Percentiles rank a stretch among this genome's conserved stretches.
phyloP scores from a whole-genome alignment of 2,113 vertebrate genomes.

The Gnathonemus longibarbis region DNA sequence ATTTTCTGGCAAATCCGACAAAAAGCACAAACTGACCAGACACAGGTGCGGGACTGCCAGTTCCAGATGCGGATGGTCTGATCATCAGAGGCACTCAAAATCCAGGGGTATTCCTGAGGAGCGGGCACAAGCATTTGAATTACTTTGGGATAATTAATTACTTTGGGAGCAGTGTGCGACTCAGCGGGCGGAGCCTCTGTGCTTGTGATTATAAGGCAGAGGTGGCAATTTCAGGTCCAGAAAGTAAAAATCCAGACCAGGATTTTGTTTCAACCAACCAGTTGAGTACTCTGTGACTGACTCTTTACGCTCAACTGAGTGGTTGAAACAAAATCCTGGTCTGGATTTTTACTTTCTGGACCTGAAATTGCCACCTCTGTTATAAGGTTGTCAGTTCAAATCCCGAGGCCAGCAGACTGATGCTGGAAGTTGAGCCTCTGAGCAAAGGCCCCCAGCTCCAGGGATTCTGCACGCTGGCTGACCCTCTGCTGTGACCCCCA shows the following conservation, averaged over 20 bases:
- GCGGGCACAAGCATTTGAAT: not conserved
- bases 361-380: not conserved
- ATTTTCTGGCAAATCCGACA: not conserved
- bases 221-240: too few species aligned
- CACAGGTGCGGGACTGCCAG: constrained; percentile 94
- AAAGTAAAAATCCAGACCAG: too few species aligned
- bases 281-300: too few species aligned
- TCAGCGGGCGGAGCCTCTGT: not conserved
- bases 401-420: not conserved
- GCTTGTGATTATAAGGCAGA: not conserved
- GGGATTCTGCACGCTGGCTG: not conserved
- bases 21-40: constrained; percentile 68
- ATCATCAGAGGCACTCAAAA: constrained; percentile 90
- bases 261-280: too few species aligned
- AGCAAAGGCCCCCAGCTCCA: not conserved
- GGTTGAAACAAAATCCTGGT: too few species aligned
- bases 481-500: not conserved
- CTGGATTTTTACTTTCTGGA: too few species aligned
- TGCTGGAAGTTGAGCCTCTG: not conserved
- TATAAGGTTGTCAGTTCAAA: not conserved
- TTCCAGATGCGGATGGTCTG: constrained; percentile 98
- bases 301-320: too few species aligned
- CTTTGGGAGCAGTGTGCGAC: not conserved
- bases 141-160: not conserved
- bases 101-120: constrained; percentile 89